Conservation (phyloP, 2,797 vertebrate genomes). For the Rhyacichthys aspro region DNA sequence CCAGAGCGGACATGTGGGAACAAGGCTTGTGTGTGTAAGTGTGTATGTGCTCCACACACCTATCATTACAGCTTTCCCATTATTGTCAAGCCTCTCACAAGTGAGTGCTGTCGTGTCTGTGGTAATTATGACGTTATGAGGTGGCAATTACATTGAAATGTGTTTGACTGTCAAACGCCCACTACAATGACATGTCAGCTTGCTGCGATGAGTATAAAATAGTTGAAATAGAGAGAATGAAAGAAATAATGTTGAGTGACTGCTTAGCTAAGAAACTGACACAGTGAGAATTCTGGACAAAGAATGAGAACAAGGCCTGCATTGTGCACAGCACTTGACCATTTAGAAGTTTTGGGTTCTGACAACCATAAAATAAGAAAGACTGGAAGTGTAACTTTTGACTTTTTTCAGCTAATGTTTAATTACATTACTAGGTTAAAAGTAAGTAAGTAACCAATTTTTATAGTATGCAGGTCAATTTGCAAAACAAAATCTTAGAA, state of each 20-base stretch:
- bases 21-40: constrained; percentile 34
- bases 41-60: constrained; percentile 57
- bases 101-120: constrained; percentile 66
- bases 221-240: constrained; percentile 73
- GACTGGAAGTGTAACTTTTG: constrained; percentile 24
- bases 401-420: background rate
- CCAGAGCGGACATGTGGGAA: constrained; percentile 65
- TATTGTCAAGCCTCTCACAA: constrained; percentile 75
- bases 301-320: constrained; percentile 23
- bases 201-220: constrained; percentile 65
- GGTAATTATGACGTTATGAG: constrained; percentile 80
- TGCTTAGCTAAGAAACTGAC: constrained; percentile 57
- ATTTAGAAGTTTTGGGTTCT: constrained; percentile 36
- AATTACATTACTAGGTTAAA: too few relatives aligned
- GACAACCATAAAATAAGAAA: constrained; percentile 25
- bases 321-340: constrained; percentile 26
- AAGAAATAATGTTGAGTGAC: constrained; percentile 66
- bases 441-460: too few relatives aligned
- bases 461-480: too few relatives aligned
- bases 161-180: constrained; percentile 78
- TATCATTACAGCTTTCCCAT: constrained; percentile 76
- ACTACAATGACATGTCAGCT: constrained; percentile 71
- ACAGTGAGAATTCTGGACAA: constrained; percentile 33
- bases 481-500: too few relatives aligned
- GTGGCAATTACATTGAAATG: constrained; percentile 78